Base-by-base conservation (phyloP, 2,797 vertebrate species). In the Hozukius guyotensis region DNA sequence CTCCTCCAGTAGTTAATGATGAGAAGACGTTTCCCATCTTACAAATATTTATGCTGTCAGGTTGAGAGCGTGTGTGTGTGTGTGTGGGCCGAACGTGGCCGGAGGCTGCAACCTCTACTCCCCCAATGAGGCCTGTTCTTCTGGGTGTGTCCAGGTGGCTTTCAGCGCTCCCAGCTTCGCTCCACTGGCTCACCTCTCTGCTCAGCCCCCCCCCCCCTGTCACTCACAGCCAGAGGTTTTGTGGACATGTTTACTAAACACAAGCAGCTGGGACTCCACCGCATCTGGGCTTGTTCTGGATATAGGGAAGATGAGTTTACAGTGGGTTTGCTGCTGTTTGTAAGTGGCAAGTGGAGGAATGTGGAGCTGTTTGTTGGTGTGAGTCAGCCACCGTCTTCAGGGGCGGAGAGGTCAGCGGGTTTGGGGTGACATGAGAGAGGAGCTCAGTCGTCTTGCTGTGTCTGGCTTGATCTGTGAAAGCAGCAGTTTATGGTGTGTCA, bases 161-260 rank as follows among this genome's bases (percentile, higher is more conserved):
- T 60, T 77, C 71, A 36, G 76, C 61, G 77, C 81, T 42, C 38
- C 38, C 38, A 42, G 38, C 38, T 42, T 42, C 38, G 13, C 38
- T 90, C 87, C 64, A 31, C 79, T 74, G 80, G 59, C 84, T 90
- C 86, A 63, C 78, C 80, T 83, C 84, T 49, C 78, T 34, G 31
- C 79, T 80, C 74, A n/a, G 71, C 70, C 69, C 70, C 12, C 16
- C 75, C 72, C 72, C 72, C 5, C 63, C 77, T 64, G 89, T 86
- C 87, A 52, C 53, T 92, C 84, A 78, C 6, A 53, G 73, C 75
- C 84, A 84, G 72, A 82, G 86, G 87, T 87, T 88, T 42, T 87
- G 85, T 52, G 81, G 64, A 93, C 80, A 75, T 94, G 93, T 96
- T 96, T 96, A 92, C 87, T 87, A 95, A 96, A 96, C 94, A 95